phyloP scores from a whole-genome alignment of 2,797 vertebrate species.

The Martes flavigula region DNA sequence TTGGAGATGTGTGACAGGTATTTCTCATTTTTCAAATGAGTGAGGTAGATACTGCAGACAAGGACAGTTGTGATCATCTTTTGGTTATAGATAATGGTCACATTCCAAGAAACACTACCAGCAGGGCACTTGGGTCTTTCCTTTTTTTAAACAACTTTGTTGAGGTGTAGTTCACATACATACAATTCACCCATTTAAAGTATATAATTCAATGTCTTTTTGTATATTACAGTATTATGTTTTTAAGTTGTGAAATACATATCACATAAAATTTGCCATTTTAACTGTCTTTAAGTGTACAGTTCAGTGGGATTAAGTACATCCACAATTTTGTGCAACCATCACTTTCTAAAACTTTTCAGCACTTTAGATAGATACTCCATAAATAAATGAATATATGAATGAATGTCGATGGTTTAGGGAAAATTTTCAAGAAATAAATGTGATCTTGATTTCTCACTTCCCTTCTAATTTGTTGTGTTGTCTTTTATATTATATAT shows the following conservation, averaged over 20 bases:
- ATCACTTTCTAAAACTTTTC: background rate
- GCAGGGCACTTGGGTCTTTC: background rate
- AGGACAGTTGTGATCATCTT: background rate
- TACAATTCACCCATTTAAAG: background rate
- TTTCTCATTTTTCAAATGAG: background rate
- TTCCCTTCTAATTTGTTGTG: background rate
- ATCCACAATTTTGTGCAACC: background rate
- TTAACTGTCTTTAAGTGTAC: background rate
- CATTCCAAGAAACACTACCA: background rate
- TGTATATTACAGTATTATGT: background rate
- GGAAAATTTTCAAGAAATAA: background rate
- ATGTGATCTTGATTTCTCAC: background rate
- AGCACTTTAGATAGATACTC: background rate
- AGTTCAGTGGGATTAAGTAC: background rate
- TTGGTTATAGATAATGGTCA: background rate
- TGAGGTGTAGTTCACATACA: background rate
- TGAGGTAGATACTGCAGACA: background rate
- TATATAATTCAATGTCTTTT: background rate
- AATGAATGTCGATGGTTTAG: background rate
- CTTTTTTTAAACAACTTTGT: background rate
- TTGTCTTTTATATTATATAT: background rate
- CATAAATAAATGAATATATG: slow-evolving; percentile 7
- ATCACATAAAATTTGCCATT: background rate
- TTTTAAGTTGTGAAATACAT: slow-evolving; percentile 14
- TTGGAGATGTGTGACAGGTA: background rate